Evolutionary conservation across 2,888 invertebrate species (phyloP), one percentile per base, ranked within the genome.

Genomic region (Acanthopleura granulata): DNA sequence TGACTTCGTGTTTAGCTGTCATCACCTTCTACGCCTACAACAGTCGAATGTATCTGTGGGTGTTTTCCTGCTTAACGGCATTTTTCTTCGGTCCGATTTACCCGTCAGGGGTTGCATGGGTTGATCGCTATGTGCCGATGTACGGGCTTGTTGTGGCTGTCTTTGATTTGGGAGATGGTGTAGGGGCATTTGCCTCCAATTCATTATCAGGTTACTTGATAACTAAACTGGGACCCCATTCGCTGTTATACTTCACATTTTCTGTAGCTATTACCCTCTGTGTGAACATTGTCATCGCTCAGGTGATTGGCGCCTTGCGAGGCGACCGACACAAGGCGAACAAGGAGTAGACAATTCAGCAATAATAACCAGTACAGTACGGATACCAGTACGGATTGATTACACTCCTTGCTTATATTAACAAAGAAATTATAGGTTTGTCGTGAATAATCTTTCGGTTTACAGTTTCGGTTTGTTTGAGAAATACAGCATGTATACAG

Each of bases 71-170:
- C 1, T 51, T 76, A 4, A 73, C 77, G 40, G 80, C 79, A 0
- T 72, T 79, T 18, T 74, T 77, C n/a, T 75, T 80, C 18, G 80
- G 79, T 0, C 80, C 80, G 15, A 75, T 79, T 1, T 82, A 77
- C 69, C 82, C 82, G 25, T 78, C 80, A 0, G 78, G 79, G 18
- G 73, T 82, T n/a, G 76, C 80, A 0, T 82, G 76, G 71, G 72
- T 75, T 6, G 80, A 82, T 72, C 79, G 79, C n/a, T 79, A 82
- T 15, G 79, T 80, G 27, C 76, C 79, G 70, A 75, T 82, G 11
- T 77, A 79, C 69, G 82, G 80, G 22, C 66, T 79, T 16, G 77
- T 78, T 25, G 73, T 82, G 27, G 80, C 79, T 1, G 51, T 82
- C 16, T 71, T 79, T 22, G 75, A 77, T 15, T 76, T 82, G n/a